Conservation (phyloP, 2,888 invertebrate species). For the Clitarchus hookeri region DNA sequence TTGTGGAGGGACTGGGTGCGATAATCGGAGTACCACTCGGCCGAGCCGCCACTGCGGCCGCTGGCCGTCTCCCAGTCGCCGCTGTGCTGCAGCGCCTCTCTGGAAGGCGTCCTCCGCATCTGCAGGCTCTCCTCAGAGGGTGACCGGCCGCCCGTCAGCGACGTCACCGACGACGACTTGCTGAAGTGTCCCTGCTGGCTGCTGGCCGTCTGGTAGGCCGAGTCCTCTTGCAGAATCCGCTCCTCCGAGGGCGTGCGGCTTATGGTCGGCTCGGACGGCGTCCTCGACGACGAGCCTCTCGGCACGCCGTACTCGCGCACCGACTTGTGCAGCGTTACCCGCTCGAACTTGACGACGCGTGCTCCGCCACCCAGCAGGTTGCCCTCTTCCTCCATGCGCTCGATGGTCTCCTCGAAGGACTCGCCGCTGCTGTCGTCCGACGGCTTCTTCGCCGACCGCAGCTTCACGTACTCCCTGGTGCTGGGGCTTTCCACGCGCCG, state of each 20-base stretch:
- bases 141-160: conserved; percentile 57
- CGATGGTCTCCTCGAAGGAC: conserved; percentile 58
- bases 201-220: conserved; percentile 36
- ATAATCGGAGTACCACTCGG: conserved; percentile 65
- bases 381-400: conserved; percentile 65
- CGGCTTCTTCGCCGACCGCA: conserved; percentile 24
- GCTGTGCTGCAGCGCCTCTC: conserved; percentile 45
- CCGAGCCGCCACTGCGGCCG: conserved; percentile 36
- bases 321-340: conserved; percentile 68
- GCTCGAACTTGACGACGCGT: conserved; percentile 67
- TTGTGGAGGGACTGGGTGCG: conserved; percentile 65
- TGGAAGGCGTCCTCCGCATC: conserved; percentile 35
- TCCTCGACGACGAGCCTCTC: conserved; percentile 46
- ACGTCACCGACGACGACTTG: conserved; percentile 54
- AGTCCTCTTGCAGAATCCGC: conserved; percentile 49
- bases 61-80: conserved; percentile 40
- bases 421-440: conserved; percentile 52
- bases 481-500: conserved; percentile 54
- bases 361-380: conserved; percentile 58
- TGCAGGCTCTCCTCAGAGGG: conserved; percentile 60
- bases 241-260: conserved; percentile 62
- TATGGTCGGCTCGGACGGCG: conserved; percentile 34
- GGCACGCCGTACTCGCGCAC: conserved; percentile 58
- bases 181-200: conserved; percentile 32
- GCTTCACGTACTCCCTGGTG: conserved; percentile 51